Evolutionary conservation across 2,113 vertebrate genomes (phyloP), one percentile per base, ranked within the genome.

Genomic region (Rhinichthys klamathensis): DNA sequence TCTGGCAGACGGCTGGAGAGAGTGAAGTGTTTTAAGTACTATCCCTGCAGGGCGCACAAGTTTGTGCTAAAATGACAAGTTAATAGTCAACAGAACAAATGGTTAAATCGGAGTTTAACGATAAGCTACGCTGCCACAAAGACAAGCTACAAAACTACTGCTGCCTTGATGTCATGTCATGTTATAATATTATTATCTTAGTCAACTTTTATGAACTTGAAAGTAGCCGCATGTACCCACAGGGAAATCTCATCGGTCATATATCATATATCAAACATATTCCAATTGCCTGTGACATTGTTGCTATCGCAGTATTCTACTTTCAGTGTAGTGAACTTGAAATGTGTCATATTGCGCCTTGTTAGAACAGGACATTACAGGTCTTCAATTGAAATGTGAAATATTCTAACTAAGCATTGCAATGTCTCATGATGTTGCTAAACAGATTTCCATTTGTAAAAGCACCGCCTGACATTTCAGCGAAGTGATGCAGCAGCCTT

Each of bases 371-470:
- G 8, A 23, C 38, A 13, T 63, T 80, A 44, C 12, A 44, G 56
- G 38, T 80, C 27, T 80, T 27, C 3, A 25, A 18, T 11, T 25
- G 8, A 80, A 38, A 51, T 41, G 74, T 25, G 46, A 69, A 58
- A 70, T 70, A 70, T 78, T 58, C 9, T 8, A 70, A 61, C 74
- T 54, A 30, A 16, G 49, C 8, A 56, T 12, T 54, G 46, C n/a
- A 21, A 69, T 79, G 11, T 58, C 6, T 60, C 63, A 44, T 8
- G 6, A 83, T 69, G 74, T 72, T n/a, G 77, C 76, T 46, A 44
- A 70, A 83, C 11, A 38, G 74, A 83, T 63, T 79, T 61, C 70
- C 38, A 75, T 65, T 82, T 23, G n/a, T 72, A 56, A 56, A 75
- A 41, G 46, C 72, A n/a, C 54, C 58, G 51, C 56, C 63, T 70